Conservation (phyloP, 2,888 invertebrate species). For the Blastobasis adustella region DNA sequence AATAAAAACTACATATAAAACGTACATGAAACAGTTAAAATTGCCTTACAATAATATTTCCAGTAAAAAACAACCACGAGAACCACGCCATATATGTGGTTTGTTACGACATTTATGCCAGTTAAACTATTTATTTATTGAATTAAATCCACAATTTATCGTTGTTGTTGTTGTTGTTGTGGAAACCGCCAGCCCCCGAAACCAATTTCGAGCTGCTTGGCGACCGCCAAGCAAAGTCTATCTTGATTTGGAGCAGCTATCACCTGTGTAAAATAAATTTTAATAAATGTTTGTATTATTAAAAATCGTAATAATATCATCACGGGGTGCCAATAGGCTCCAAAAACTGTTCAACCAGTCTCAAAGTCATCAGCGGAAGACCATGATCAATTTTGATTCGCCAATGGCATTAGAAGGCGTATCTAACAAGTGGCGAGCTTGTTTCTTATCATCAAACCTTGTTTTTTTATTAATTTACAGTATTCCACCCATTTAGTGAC, state of each 20-base stretch:
- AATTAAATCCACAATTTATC: neutral
- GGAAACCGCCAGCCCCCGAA: slow-evolving; percentile 90
- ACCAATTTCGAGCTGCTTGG: slow-evolving; percentile 81
- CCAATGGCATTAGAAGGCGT: no score
- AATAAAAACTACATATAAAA: slow-evolving; percentile 24
- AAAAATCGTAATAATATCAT: no score
- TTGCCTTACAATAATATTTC: slow-evolving; percentile 16
- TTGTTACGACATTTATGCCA: slow-evolving; percentile 18
- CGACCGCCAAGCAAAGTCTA: slow-evolving; percentile 85
- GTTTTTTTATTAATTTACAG: no score
- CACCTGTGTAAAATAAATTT: slow-evolving; percentile 51
- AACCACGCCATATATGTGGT: slow-evolving; percentile 47
- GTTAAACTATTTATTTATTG: neutral
- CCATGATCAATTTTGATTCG: no score
- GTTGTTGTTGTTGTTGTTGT: slow-evolving; percentile 2
- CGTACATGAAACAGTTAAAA: slow-evolving; percentile 16
- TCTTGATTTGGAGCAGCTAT: slow-evolving; percentile 86
- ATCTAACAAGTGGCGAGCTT: no score
- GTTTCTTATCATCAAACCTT: no score
- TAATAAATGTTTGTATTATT: neutral
- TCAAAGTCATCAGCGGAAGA: no score
- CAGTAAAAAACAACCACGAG: slow-evolving; percentile 20
- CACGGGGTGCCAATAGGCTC: no score
- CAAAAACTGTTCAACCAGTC: no score
- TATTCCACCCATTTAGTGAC: no score